phyloP scores from a whole-genome alignment of 2,113 vertebrate genomes.

The Larimichthys polyactis region DNA sequence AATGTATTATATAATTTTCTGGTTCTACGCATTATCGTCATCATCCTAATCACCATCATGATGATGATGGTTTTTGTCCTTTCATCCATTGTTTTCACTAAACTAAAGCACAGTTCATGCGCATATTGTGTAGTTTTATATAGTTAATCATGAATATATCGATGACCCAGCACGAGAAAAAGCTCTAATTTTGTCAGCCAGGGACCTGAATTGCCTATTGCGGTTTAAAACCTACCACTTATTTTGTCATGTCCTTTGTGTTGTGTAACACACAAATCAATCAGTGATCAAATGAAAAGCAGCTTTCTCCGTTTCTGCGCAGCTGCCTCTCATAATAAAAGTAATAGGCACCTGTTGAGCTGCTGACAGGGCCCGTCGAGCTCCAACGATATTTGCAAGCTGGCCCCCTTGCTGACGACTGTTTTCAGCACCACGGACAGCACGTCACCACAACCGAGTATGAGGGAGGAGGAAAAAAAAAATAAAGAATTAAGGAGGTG shows the following conservation, averaged over 20 bases:
- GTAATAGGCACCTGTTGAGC: slow-evolving; percentile 72
- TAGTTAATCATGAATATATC: neutral
- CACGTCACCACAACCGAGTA: slow-evolving; percentile 32
- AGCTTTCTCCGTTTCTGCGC: neutral
- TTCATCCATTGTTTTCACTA: neutral
- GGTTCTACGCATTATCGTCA: slow-evolving; percentile 21
- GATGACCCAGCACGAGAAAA: neutral
- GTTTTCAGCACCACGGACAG: slow-evolving; percentile 77
- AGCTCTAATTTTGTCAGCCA: neutral
- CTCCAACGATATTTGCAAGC: neutral
- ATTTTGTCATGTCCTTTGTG: neutral
- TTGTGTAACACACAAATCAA: too few relatives aligned
- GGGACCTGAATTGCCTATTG: neutral
- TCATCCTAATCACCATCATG: slow-evolving; percentile 10
- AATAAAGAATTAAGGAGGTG: neutral
- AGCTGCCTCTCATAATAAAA: neutral
- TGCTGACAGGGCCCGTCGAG: slow-evolving; percentile 41
- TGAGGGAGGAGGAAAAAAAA: neutral
- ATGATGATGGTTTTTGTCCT: neutral
- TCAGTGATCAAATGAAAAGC: neutral
- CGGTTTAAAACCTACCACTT: neutral
- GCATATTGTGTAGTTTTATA: neutral
- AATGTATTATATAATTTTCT: slow-evolving; percentile 69
- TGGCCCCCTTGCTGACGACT: slow-evolving; percentile 18
- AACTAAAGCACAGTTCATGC: neutral